Evolutionary conservation across 2,113 vertebrate species (phyloP).

Genomic region (Malurus melanocephalus): DNA sequence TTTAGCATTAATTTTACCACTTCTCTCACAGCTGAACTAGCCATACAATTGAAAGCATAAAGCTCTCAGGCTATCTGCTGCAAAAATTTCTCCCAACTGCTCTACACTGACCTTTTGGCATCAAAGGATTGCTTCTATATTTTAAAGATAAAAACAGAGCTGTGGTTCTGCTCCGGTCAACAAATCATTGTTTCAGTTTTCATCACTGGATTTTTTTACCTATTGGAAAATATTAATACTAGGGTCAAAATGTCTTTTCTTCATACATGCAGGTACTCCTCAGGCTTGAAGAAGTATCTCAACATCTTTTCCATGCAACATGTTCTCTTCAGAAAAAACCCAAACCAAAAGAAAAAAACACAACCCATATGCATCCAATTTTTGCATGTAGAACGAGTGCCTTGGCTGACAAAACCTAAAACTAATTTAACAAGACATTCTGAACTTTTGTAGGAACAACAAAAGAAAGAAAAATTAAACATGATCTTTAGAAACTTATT

Average conservation of each 20-base stretch:
- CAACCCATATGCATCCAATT: background rate
- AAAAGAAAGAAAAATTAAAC: background rate
- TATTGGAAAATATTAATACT: background rate
- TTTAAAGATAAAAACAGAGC: constrained; percentile 20
- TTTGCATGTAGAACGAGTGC: background rate
- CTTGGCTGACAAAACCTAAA: background rate
- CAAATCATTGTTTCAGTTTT: constrained; percentile 21
- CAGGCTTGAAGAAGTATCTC: background rate
- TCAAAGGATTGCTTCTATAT: constrained; percentile 13
- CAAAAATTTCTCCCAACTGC: constrained; percentile 22
- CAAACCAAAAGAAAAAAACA: background rate
- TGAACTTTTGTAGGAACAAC: background rate
- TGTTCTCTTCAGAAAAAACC: background rate
- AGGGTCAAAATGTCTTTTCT: background rate
- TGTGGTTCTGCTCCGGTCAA: constrained; percentile 13
- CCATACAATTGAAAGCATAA: constrained; percentile 20
- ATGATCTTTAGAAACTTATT: background rate
- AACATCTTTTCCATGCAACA: background rate
- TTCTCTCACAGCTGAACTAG: background rate
- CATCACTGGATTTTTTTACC: background rate
- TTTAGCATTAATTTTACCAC: constrained; percentile 30
- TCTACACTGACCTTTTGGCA: constrained; percentile 33
- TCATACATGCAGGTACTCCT: background rate
- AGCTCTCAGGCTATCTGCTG: background rate
- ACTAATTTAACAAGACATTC: background rate